Evolutionary conservation across 2,888 invertebrate species (phyloP).

Genomic region (Conus canariensis): DNA sequence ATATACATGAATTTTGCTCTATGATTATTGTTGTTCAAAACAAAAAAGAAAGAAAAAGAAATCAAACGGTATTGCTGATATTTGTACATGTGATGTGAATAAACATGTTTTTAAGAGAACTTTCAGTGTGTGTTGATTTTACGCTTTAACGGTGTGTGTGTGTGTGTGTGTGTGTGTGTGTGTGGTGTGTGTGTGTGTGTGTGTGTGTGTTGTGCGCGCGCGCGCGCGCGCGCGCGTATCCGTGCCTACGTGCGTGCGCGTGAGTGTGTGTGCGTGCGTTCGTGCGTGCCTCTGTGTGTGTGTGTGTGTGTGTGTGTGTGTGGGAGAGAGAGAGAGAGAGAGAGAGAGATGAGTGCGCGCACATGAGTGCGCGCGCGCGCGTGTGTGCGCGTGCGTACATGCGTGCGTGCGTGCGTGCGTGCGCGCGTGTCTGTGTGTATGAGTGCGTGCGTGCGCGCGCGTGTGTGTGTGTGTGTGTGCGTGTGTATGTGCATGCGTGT

Average conservation of each 20-base stretch:
- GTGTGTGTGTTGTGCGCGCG: background rate
- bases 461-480: constrained; percentile 5
- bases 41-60: too few relatives aligned
- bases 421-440: background rate
- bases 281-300: background rate
- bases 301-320: constrained; percentile 2
- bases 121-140: too few relatives aligned
- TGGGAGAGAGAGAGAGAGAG: background rate
- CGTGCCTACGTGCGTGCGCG: background rate
- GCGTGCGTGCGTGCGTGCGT: background rate
- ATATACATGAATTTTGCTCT: too few relatives aligned
- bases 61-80: too few relatives aligned
- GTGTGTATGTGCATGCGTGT: constrained; percentile 10
- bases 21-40: too few relatives aligned
- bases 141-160: too few relatives aligned
- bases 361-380: background rate
- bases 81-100: too few relatives aligned
- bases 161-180: background rate
- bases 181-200: background rate
- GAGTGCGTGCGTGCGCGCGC: background rate
- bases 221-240: background rate
- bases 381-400: background rate
- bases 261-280: background rate
- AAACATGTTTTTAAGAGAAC: too few relatives aligned
- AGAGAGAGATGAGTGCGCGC: background rate